Evolutionary conservation across 2,797 vertebrate species (phyloP).

Genomic region (Danio jaintianensis): DNA sequence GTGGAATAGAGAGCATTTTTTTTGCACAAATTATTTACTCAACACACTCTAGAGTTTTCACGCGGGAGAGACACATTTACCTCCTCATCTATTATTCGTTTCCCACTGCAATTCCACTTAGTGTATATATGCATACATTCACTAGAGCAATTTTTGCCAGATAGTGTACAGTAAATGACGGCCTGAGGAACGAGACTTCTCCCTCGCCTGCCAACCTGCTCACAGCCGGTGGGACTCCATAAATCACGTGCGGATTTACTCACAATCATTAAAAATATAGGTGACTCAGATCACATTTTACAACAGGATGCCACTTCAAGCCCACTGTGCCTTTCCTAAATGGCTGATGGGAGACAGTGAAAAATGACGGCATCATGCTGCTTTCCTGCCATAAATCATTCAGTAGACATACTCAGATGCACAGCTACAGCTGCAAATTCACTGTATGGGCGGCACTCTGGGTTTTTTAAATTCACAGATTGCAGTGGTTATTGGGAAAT

Average conservation of each 20-base stretch:
- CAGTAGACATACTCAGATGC: slow-evolving; percentile 63
- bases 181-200: background rate
- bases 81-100: slow-evolving; percentile 26
- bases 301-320: slow-evolving; percentile 63
- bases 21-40: slow-evolving; percentile 31
- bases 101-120: slow-evolving; percentile 7
- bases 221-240: slow-evolving; percentile 47
- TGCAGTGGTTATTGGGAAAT: background rate
- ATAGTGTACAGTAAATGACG: background rate
- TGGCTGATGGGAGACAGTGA: slow-evolving; percentile 65
- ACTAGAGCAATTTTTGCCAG: background rate
- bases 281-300: slow-evolving; percentile 69
- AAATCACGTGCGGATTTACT: slow-evolving; percentile 74
- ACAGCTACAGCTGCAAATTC: slow-evolving; percentile 58
- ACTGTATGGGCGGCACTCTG: background rate
- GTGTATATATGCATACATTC: background rate
- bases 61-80: slow-evolving; percentile 6
- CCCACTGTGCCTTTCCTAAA: slow-evolving; percentile 48
- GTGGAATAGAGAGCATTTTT: background rate
- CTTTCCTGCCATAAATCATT: slow-evolving; percentile 71
- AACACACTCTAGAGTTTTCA: background rate
- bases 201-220: slow-evolving; percentile 36
- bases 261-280: slow-evolving; percentile 71
- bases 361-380: slow-evolving; percentile 71
- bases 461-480: slow-evolving; percentile 6